Evolutionary conservation across 2,888 invertebrate species (phyloP), one percentile per base, ranked within the genome.

Genomic region (Athalia rosae): DNA sequence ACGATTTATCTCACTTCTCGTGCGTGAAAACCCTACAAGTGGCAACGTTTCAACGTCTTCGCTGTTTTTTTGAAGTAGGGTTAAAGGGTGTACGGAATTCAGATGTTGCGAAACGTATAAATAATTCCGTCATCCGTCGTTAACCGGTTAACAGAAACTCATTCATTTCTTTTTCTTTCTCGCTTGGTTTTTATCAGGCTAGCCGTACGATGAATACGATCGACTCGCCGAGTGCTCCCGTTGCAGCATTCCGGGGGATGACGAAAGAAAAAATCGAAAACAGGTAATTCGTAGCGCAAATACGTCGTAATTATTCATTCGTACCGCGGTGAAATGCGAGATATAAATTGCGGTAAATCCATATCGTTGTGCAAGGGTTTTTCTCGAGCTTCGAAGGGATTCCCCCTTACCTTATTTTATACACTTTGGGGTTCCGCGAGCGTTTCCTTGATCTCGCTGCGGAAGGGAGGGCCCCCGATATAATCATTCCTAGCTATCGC

Each of bases 241-340:
- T 28, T 28, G 28, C 28, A 28, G 28, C 28, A 28, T 28, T 28
- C 28, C 2, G 28, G 28, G 28, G 28, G 28, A 2, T n/a, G n/a
- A 28, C 2, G 2, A 2, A 28, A 28, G 2, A 28, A 28, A 28
- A 28, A 28, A 28, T 0, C 0, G 6, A 47, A 64, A 41, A 43
- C 43, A 45, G 47, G 63, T 63, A 15, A 63, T 63, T 63, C 63
- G 63, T 7, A 7, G 63, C 63, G 64, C 64, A 64, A 64, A 64
- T 13, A 64, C 47, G 64, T 64, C 53, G 67, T 67, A 67, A 67
- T 67, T 67, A 67, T 67, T 50, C 50, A 67, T 67, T 67, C 50
- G 48, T 50, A 48, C 8, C 53, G 50, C 28, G 50, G 67, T 4
- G 53, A 67, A 67, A 67, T 53, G 41, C 53, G 67, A 50, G 48